Conservation (phyloP, 1,140 invertebrate species). For the Luehdorfia chinensis region DNA sequence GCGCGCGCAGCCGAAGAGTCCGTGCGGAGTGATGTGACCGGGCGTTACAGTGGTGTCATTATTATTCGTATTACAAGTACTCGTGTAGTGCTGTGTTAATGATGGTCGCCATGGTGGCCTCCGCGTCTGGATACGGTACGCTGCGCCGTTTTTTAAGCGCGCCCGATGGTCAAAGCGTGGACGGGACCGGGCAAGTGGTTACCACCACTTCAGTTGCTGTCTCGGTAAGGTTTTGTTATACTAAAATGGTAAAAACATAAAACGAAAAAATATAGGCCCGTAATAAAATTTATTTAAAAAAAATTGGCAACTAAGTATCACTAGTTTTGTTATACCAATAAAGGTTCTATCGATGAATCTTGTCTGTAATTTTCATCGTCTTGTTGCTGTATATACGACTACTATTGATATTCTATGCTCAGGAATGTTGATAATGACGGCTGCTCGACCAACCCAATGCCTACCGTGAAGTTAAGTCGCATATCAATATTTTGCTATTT, state of each 20-base stretch:
- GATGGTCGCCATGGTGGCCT: constrained; percentile 72
- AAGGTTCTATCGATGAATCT: too few species aligned
- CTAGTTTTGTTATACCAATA: too few species aligned
- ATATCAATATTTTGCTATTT: constrained; percentile 20
- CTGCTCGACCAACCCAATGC: constrained; percentile 4
- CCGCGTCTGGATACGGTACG: constrained; percentile 69
- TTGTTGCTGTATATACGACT: constrained; percentile 12
- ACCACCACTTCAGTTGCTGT: constrained; percentile 63
- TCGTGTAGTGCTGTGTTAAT: constrained; percentile 48
- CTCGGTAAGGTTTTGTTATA: constrained; percentile 58
- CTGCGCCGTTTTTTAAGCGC: constrained; percentile 68
- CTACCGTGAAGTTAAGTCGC: constrained; percentile 18
- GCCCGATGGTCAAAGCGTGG: constrained; percentile 52
- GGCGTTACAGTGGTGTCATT: constrained; percentile 34
- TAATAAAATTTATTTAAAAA: too few species aligned
- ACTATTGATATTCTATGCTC: constrained; percentile 22
- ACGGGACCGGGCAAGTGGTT: constrained; percentile 31
- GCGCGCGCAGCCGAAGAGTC: constrained; percentile 39
- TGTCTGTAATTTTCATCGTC: too few species aligned
- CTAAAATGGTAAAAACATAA: too few species aligned
- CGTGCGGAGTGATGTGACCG: constrained; percentile 50
- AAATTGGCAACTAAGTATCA: too few species aligned
- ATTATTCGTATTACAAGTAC: neutral
- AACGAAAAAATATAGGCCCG: too few species aligned
- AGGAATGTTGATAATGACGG: constrained; percentile 39